Conservation (phyloP, 2,113 vertebrate species). For the Coreoperca whiteheadi region DNA sequence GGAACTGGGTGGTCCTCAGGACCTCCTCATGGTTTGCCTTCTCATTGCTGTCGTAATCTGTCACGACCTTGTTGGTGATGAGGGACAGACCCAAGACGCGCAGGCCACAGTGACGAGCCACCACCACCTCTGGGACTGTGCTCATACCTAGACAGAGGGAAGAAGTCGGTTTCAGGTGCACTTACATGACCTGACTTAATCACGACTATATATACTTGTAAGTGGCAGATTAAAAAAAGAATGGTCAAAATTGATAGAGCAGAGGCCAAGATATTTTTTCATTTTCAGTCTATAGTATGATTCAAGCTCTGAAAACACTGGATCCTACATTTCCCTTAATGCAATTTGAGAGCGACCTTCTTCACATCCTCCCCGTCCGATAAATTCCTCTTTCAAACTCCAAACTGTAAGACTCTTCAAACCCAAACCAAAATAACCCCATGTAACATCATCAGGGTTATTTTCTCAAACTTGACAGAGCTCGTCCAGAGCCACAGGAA, state of each 20-base stretch:
- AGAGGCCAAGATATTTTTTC: too few species aligned
- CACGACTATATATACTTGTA: neutral
- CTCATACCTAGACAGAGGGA: conserved; percentile 82
- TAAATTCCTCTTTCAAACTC: too few species aligned
- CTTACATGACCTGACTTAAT: neutral
- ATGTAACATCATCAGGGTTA: too few species aligned
- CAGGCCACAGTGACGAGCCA: conserved; percentile 85
- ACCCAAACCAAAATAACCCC: too few species aligned
- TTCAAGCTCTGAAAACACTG: too few species aligned
- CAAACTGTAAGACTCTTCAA: too few species aligned
- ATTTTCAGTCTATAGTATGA: too few species aligned
- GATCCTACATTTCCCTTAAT: too few species aligned
- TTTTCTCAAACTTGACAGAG: neutral
- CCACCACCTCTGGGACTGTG: conserved; percentile 85
- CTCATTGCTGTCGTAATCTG: conserved; percentile 77
- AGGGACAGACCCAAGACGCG: conserved; percentile 85
- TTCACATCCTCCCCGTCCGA: neutral
- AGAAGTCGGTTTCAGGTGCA: neutral
- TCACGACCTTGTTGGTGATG: conserved; percentile 85
- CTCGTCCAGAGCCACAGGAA: neutral
- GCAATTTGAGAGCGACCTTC: neutral
- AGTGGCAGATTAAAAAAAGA: too few species aligned
- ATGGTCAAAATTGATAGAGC: too few species aligned
- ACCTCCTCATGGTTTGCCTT: conserved; percentile 80
- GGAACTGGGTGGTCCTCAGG: conserved; percentile 66